Conservation (phyloP, 37 sponge, comb jelly and placozoan species). For the Amphimedon queenslandica region DNA sequence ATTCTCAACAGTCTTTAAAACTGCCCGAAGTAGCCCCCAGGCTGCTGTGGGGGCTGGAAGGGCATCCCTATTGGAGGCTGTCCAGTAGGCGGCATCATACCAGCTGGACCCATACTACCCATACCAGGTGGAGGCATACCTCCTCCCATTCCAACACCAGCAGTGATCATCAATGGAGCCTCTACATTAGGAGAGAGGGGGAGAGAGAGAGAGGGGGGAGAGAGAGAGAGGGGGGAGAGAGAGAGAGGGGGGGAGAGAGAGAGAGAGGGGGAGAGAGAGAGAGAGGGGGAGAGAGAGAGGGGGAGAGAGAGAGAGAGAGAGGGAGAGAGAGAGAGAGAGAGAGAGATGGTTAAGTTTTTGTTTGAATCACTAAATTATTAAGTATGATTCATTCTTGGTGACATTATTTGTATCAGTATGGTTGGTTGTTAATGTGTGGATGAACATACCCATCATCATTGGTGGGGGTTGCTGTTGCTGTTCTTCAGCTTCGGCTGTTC, state of each 20-base stretch:
- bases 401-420: too few relatives aligned
- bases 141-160: constrained; percentile 71
- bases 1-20: too few relatives aligned
- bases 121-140: constrained; percentile 51
- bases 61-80: constrained; percentile 10
- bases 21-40: neutral
- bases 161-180: constrained; percentile 89
- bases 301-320: neutral
- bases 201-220: constrained; percentile 1
- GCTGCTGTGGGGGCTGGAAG: neutral
- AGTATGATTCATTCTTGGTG: too few relatives aligned
- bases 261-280: constrained; percentile 13
- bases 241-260: neutral
- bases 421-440: neutral
- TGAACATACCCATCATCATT: constrained; percentile 68
- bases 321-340: too few relatives aligned
- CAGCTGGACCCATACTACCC: constrained; percentile 42
- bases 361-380: neutral
- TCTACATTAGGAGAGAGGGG: constrained; percentile 27
- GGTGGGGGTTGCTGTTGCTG: constrained; percentile 77
- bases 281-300: constrained; percentile 7
- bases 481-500: constrained; percentile 51
- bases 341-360: too few relatives aligned
- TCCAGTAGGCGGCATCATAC: constrained; percentile 21
- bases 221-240: neutral